Conservation (phyloP, 1,140 invertebrate genomes). For the Papilio aristodemus region DNA sequence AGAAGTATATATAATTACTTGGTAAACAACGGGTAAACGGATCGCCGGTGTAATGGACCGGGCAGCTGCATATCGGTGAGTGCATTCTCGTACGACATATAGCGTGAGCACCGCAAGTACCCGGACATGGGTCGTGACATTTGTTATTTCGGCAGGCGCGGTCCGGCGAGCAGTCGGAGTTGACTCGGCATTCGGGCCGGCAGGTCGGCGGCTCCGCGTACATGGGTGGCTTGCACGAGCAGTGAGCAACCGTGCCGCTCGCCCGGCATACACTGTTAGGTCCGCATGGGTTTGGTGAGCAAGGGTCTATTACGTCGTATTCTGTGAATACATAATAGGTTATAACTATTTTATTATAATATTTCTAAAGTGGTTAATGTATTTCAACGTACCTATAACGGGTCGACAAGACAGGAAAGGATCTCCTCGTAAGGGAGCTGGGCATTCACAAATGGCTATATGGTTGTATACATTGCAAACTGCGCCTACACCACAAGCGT, state of each 20-base stretch:
- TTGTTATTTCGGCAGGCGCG: constrained; percentile 85
- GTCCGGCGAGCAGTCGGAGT: constrained; percentile 84
- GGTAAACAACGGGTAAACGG: constrained; percentile 84
- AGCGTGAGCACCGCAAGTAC: constrained; percentile 86
- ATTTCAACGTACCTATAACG: constrained; percentile 70
- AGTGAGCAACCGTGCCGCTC: constrained; percentile 83
- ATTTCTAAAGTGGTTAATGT: constrained; percentile 7
- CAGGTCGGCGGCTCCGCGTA: constrained; percentile 84
- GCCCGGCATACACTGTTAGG: constrained; percentile 85
- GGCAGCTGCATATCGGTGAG: constrained; percentile 86
- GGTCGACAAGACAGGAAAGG: constrained; percentile 82
- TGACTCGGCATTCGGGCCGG: constrained; percentile 85
- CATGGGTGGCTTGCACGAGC: constrained; percentile 85
- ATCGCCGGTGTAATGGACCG: constrained; percentile 84
- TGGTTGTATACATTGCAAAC: constrained; percentile 84
- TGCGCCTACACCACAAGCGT: constrained; percentile 85
- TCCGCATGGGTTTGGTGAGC: constrained; percentile 88
- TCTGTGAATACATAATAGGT: constrained; percentile 63
- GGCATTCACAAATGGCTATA: constrained; percentile 84
- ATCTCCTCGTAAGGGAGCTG: constrained; percentile 83
- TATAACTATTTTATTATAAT: constrained; percentile 21
- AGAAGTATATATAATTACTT: constrained; percentile 77
- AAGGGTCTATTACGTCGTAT: constrained; percentile 83
- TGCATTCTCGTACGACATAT: constrained; percentile 86
- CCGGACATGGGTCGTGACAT: constrained; percentile 88